phyloP scores from a whole-genome alignment of 1,140 invertebrate genomes.

The Caerostris darwini region DNA sequence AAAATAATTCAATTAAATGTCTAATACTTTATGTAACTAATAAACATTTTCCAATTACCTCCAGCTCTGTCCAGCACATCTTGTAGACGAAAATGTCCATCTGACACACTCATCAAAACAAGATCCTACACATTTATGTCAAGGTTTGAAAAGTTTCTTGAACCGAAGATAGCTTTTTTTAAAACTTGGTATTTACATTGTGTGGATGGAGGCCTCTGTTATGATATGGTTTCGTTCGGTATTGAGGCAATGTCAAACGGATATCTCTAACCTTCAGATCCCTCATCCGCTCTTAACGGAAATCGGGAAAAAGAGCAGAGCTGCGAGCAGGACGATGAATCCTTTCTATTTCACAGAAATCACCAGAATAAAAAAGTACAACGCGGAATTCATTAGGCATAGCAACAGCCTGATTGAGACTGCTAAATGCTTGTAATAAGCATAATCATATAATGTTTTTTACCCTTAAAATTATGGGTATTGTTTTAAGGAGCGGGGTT shows the following conservation, averaged over 20 bases:
- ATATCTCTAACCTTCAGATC: conserved; percentile 51
- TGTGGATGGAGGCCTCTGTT: neutral
- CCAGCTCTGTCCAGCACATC: too few species aligned
- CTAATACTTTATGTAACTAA: too few species aligned
- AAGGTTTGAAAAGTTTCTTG: conserved; percentile 23
- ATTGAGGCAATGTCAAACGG: conserved; percentile 13
- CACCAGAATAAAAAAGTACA: neutral
- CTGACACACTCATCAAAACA: too few species aligned
- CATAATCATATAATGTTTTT: too few species aligned
- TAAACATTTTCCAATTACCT: too few species aligned
- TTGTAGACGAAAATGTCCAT: too few species aligned
- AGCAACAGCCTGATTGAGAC: neutral
- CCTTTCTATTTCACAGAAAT: neutral
- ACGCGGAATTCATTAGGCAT: neutral
- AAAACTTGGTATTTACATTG: conserved; percentile 30
- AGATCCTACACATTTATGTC: neutral
- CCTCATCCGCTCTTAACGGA: conserved; percentile 61
- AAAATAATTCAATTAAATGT: too few species aligned
- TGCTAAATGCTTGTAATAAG: neutral
- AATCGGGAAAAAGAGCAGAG: conserved; percentile 28
- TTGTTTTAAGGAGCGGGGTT: too few species aligned
- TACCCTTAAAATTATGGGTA: too few species aligned
- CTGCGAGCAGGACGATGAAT: neutral
- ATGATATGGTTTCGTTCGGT: neutral
- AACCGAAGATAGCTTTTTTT: conserved; percentile 14